phyloP scores from a whole-genome alignment of 2,797 vertebrate genomes.

The Nannoperca australis region DNA sequence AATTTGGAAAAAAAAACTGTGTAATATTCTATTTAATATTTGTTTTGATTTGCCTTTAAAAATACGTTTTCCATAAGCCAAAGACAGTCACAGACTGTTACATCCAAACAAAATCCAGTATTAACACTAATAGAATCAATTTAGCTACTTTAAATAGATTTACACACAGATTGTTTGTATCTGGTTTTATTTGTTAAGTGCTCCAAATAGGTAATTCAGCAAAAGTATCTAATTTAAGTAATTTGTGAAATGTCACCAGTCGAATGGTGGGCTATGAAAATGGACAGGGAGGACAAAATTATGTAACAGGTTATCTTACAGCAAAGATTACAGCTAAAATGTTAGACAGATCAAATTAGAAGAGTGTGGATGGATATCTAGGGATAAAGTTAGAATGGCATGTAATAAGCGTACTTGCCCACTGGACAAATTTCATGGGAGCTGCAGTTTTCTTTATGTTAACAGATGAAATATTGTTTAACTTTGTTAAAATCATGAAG shows the following conservation, averaged over 20 bases:
- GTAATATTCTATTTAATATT: background rate
- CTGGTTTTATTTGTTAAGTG: background rate
- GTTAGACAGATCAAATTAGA: background rate
- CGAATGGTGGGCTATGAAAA: background rate
- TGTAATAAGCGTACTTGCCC: too few species aligned
- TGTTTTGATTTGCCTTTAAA: background rate
- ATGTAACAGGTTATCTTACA: background rate
- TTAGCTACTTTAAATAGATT: background rate
- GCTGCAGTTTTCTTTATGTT: background rate
- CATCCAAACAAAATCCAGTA: background rate
- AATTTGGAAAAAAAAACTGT: background rate
- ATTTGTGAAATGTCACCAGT: background rate
- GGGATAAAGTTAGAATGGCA: too few species aligned
- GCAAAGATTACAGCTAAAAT: slow-evolving; percentile 7
- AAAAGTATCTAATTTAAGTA: background rate
- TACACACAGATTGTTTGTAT: background rate
- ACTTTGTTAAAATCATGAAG: too few species aligned
- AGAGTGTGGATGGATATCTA: background rate
- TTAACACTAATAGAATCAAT: slow-evolving; percentile 2
- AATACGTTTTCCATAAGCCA: background rate
- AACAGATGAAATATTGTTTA: background rate
- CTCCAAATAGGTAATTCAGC: background rate
- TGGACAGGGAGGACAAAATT: background rate
- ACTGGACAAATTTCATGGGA: too few species aligned
- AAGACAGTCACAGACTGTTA: background rate